Conservation (phyloP, 2,888 invertebrate genomes). For the Drosophila macrothrix region DNA sequence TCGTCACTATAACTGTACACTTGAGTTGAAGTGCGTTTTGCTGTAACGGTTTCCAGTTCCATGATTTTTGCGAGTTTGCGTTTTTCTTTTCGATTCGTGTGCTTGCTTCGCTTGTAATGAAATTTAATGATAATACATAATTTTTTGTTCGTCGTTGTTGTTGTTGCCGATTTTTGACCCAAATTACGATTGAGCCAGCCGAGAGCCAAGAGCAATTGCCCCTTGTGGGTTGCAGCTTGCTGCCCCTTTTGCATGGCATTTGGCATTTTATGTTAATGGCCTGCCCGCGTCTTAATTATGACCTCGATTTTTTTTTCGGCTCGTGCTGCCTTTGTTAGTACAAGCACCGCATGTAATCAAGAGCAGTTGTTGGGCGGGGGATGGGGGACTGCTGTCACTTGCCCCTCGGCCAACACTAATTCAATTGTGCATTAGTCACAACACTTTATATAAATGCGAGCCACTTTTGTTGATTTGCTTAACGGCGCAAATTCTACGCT, state of each 20-base stretch:
- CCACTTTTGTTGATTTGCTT: slow-evolving; percentile 41
- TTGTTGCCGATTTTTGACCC: slow-evolving; percentile 69
- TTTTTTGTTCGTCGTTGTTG: slow-evolving; percentile 35
- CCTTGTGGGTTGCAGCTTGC: slow-evolving; percentile 25
- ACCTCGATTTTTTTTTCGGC: slow-evolving; percentile 41
- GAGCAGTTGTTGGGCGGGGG: not conserved
- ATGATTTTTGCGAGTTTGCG: slow-evolving; percentile 63
- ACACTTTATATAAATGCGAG: slow-evolving; percentile 45
- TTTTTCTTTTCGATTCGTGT: slow-evolving; percentile 55
- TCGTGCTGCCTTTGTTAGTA: slow-evolving; percentile 34
- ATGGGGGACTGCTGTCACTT: not conserved
- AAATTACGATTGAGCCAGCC: slow-evolving; percentile 70
- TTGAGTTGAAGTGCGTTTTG: slow-evolving; percentile 72
- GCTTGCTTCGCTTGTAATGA: slow-evolving; percentile 66
- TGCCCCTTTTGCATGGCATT: slow-evolving; percentile 42
- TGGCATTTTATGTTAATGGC: slow-evolving; percentile 60
- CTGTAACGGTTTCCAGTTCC: slow-evolving; percentile 74
- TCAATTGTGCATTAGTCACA: slow-evolving; percentile 66
- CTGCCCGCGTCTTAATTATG: slow-evolving; percentile 46
- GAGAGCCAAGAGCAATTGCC: slow-evolving; percentile 39
- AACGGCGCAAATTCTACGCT: slow-evolving; percentile 38
- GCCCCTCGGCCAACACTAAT: slow-evolving; percentile 32
- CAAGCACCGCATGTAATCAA: slow-evolving; percentile 34
- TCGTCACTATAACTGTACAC: slow-evolving; percentile 66
- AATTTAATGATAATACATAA: slow-evolving; percentile 82